Conservation (phyloP, 2,113 vertebrate species). For the Syrrhaptes paradoxus region DNA sequence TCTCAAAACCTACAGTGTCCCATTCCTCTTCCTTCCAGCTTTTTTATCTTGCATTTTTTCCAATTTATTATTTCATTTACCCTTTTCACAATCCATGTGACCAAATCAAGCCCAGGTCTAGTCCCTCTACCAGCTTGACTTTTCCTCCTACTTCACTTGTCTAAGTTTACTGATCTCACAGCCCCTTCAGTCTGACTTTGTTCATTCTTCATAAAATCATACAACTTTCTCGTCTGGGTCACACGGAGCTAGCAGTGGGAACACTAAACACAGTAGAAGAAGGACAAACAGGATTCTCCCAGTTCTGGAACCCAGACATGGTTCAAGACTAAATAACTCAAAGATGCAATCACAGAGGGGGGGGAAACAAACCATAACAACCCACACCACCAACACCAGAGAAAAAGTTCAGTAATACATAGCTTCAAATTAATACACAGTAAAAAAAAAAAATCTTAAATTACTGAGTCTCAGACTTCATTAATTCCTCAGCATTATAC, state of each 20-base stretch:
- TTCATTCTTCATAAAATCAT: background rate
- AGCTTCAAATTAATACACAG: background rate
- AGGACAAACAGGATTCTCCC: background rate
- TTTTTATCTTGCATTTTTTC: background rate
- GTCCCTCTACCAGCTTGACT: background rate
- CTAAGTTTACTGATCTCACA: background rate
- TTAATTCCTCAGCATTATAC: background rate
- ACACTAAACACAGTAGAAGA: background rate
- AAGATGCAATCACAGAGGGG: background rate
- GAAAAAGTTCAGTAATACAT: background rate
- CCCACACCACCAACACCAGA: too few species aligned
- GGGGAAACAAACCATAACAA: too few species aligned
- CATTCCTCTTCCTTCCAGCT: background rate
- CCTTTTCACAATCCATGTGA: background rate
- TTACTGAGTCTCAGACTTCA: background rate
- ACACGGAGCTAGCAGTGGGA: background rate
- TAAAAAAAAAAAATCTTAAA: background rate
- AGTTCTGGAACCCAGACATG: background rate
- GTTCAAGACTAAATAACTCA: background rate
- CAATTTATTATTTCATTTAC: background rate
- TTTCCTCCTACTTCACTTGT: background rate
- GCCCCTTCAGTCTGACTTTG: background rate
- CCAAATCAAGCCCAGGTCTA: background rate
- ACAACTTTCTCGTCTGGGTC: background rate
- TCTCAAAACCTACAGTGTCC: background rate